Conservation (phyloP, 1,140 invertebrate species). For the Drosophila sproati region DNA sequence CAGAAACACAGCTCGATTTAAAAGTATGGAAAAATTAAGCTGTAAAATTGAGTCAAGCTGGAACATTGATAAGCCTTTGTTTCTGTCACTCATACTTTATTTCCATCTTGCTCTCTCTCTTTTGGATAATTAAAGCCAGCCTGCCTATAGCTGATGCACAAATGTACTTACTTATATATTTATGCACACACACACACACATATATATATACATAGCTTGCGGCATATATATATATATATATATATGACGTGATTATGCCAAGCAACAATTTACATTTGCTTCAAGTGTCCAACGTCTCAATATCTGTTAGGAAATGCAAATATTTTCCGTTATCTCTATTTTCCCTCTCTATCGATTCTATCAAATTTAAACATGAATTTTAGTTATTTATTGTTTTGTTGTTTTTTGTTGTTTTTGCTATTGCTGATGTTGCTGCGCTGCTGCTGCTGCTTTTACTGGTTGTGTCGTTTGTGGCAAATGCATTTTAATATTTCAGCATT, state of each 20-base stretch:
- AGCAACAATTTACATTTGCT: conserved; percentile 65
- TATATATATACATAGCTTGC: conserved; percentile 1
- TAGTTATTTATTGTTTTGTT: conserved; percentile 75
- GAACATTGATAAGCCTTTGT: conserved; percentile 51
- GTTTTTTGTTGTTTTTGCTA: conserved; percentile 4
- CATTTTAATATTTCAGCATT: conserved; percentile 79
- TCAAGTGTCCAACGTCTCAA: conserved; percentile 47
- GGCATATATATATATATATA: conserved; percentile 1
- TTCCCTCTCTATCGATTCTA: conserved; percentile 11
- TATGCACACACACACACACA: not conserved
- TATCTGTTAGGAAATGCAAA: conserved; percentile 61
- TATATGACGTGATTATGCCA: conserved; percentile 43
- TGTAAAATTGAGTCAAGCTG: conserved; percentile 22
- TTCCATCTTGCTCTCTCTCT: not conserved
- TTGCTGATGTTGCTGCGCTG: not conserved
- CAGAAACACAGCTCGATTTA: conserved; percentile 20
- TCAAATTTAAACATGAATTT: conserved; percentile 77
- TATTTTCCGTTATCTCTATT: conserved; percentile 39
- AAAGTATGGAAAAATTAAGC: conserved; percentile 41
- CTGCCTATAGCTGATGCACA: conserved; percentile 11
- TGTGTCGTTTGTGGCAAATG: conserved; percentile 72
- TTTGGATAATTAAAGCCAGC: conserved; percentile 39
- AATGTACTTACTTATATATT: not conserved
- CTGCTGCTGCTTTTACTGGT: conserved; percentile 19
- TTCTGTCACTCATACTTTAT: not conserved